These are phyloP conservation scores for Aspiorhynchus laticeps DNA, from an alignment of 2,113 vertebrate species.

Conservation along the genomic window DNA sequence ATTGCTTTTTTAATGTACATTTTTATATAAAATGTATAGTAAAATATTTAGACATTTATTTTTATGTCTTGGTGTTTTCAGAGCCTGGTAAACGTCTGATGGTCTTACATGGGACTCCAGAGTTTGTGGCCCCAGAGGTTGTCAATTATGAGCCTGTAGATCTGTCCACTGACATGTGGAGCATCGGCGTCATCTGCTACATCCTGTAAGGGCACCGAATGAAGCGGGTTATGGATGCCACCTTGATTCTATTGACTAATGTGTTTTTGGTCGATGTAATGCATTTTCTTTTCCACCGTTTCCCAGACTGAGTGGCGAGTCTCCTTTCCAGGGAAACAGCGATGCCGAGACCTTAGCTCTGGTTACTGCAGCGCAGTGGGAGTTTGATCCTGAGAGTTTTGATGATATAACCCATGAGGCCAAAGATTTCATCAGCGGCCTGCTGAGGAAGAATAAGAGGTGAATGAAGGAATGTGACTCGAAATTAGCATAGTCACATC, in stretches of 20 bases:
- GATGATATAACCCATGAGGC: slow-evolving; percentile 81
- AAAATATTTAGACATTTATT: too few relatives aligned
- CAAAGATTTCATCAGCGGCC: slow-evolving; percentile 82
- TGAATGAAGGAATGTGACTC: slow-evolving; percentile 46
- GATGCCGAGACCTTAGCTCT: slow-evolving; percentile 80
- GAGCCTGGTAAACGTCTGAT: slow-evolving; percentile 72
- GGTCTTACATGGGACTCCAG: slow-evolving; percentile 85
- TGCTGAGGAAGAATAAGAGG: slow-evolving; percentile 81
- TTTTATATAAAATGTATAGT: neutral
- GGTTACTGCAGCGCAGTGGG: slow-evolving; percentile 77
- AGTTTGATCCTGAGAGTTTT: slow-evolving; percentile 82
- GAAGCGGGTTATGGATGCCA: neutral
- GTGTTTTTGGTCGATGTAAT: neutral
- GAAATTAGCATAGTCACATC: neutral
- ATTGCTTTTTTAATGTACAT: too few relatives aligned
- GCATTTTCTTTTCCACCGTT: neutral
- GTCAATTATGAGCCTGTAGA: slow-evolving; percentile 80
- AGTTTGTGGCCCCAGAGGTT: slow-evolving; percentile 90
- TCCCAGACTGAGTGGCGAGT: slow-evolving; percentile 84
- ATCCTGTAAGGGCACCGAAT: slow-evolving; percentile 77
- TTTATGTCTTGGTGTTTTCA: slow-evolving; percentile 49
- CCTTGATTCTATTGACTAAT: neutral
- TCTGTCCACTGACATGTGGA: slow-evolving; percentile 86
- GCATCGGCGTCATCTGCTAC: slow-evolving; percentile 87
- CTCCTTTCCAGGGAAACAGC: slow-evolving; percentile 82